phyloP scores from a whole-genome alignment of 1,140 invertebrate species.

The Sycophila sp. region DNA sequence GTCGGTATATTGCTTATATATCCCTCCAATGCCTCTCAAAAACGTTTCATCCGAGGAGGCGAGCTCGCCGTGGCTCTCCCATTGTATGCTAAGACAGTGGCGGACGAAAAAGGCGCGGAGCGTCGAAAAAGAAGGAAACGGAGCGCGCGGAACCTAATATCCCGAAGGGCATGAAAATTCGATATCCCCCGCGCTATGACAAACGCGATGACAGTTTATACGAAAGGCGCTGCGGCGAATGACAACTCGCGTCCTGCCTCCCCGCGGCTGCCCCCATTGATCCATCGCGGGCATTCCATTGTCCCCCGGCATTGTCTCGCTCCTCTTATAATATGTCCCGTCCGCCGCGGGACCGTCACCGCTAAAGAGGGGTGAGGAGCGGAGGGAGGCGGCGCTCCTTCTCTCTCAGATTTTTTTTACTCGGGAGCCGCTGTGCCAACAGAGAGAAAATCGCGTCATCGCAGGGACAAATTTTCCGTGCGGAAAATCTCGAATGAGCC shows the following conservation, averaged over 20 bases:
- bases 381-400: background rate
- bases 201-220: constrained; percentile 41
- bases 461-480: constrained; percentile 33
- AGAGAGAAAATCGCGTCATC: constrained; percentile 2
- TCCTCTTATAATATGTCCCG: constrained; percentile 19
- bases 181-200: constrained; percentile 37
- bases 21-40: constrained; percentile 33
- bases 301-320: constrained; percentile 28
- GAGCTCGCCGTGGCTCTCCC: too few species aligned
- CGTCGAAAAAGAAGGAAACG: constrained; percentile 9
- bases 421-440: background rate
- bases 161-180: constrained; percentile 41
- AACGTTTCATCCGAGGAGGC: constrained; percentile 31
- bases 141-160: constrained; percentile 33
- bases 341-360: constrained; percentile 1
- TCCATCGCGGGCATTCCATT: constrained; percentile 34
- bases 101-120: background rate
- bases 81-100: constrained; percentile 40
- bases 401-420: too few species aligned
- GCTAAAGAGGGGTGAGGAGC: background rate
- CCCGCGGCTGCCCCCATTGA: constrained; percentile 14
- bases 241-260: constrained; percentile 26
- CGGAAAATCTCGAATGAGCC: constrained; percentile 36
- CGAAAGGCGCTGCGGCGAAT: constrained; percentile 5
- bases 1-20: constrained; percentile 3